These are phyloP conservation scores for Eurois occulta DNA, from an alignment of 2,888 invertebrate genomes.

Conservation along the genomic window DNA sequence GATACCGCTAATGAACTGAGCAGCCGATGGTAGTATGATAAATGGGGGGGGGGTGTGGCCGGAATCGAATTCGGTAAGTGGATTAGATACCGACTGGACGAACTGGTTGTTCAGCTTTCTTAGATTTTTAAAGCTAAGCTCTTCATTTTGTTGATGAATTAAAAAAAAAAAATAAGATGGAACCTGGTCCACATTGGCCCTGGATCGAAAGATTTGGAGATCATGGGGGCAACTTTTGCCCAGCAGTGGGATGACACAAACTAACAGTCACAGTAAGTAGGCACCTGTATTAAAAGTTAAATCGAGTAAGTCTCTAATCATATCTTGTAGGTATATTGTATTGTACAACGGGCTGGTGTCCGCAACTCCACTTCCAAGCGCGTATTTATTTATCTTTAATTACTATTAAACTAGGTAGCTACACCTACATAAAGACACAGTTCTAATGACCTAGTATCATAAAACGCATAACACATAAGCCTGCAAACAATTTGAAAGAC, in stretches of 20 bases:
- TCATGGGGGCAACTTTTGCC: no score
- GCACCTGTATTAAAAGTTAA: background rate
- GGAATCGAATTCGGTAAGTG: constrained; percentile 79
- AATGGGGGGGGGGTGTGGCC: constrained; percentile 83
- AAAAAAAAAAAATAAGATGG: background rate
- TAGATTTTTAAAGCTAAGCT: background rate
- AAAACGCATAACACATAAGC: constrained; percentile 61
- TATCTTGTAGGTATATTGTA: no score
- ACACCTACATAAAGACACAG: constrained; percentile 10
- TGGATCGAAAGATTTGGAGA: no score
- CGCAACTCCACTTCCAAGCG: no score
- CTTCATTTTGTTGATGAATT: background rate
- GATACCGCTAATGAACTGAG: constrained; percentile 81
- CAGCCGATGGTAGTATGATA: constrained; percentile 79
- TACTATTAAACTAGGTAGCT: background rate
- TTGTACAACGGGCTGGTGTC: no score
- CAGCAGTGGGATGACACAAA: no score
- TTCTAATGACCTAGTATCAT: constrained; percentile 39
- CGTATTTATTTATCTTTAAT: no score
- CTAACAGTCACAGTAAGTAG: no score
- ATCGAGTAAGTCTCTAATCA: background rate
- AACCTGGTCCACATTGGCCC: no score
- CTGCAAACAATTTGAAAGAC: constrained; percentile 73
- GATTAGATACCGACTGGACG: constrained; percentile 76
- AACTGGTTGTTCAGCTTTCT: constrained; percentile 2